Percentiles rank a stretch among this genome's conserved stretches.
Evolutionary conservation across 1,140 invertebrate genomes (phyloP).

Genomic region (Drosophila suzukii): DNA sequence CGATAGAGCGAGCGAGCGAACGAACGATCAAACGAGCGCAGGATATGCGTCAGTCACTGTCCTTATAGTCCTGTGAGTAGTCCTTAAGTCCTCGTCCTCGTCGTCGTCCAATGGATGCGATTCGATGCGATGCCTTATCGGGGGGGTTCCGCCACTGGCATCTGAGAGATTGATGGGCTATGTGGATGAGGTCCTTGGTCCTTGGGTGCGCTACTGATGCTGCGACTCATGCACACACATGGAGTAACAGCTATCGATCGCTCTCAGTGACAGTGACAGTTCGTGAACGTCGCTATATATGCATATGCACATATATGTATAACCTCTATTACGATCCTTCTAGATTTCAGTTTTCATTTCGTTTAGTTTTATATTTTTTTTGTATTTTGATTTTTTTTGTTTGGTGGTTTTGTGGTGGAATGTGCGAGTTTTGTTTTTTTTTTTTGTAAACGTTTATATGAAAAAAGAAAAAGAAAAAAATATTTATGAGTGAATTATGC

Average conservation of each 20-base stretch:
- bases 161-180: conserved; percentile 50
- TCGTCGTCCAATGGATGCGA: conserved; percentile 23
- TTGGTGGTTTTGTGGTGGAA: conserved; percentile 76
- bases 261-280: conserved; percentile 45
- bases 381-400: conserved; percentile 29
- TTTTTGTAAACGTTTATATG: conserved; percentile 79
- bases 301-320: conserved; percentile 24
- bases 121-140: conserved; percentile 44
- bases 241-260: conserved; percentile 41
- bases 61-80: conserved; percentile 5
- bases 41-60: conserved; percentile 45
- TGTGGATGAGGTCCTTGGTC: conserved; percentile 40
- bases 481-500: conserved; percentile 83
- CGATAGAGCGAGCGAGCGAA: conserved; percentile 28
- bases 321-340: conserved; percentile 59
- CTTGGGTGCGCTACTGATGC: conserved; percentile 46
- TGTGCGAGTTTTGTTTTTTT: conserved; percentile 68
- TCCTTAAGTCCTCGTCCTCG: conserved; percentile 15
- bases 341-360: conserved; percentile 40
- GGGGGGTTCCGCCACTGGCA: conserved; percentile 55
- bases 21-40: conserved; percentile 30
- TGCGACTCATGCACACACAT: conserved; percentile 46
- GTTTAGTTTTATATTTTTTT: conserved; percentile 44
- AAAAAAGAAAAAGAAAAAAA: conserved; percentile 82
- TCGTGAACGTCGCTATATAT: conserved; percentile 51